These are phyloP conservation scores for Agonum fuliginosum DNA, from an alignment of 2,888 invertebrate genomes.

Conservation along the genomic window DNA sequence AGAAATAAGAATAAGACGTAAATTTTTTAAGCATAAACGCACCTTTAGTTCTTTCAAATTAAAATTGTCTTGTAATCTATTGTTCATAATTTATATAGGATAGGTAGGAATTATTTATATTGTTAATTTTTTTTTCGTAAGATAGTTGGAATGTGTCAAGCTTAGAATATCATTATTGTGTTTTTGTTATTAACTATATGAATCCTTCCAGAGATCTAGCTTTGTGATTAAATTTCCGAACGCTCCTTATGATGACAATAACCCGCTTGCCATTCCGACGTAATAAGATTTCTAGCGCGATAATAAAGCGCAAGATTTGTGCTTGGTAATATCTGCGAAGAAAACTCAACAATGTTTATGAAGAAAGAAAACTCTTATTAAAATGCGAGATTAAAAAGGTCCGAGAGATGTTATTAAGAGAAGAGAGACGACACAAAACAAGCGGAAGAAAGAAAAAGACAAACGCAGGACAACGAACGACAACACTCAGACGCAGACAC, in stretches of 20 bases:
- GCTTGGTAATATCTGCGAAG: slow-evolving; percentile 23
- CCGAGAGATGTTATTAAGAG: slow-evolving; percentile 52
- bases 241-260: slow-evolving; percentile 29
- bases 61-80: no score
- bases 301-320: slow-evolving; percentile 39
- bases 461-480: slow-evolving; percentile 40
- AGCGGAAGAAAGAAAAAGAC: slow-evolving; percentile 38
- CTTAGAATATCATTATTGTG: background rate
- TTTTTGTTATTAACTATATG: no score
- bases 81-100: no score
- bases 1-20: no score
- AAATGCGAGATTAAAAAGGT: slow-evolving; percentile 56
- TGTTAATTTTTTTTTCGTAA: no score
- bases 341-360: slow-evolving; percentile 48
- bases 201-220: no score
- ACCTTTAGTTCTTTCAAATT: no score
- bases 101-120: no score
- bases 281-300: slow-evolving; percentile 28
- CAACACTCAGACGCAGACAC: slow-evolving; percentile 19
- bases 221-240: background rate
- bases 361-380: slow-evolving; percentile 55
- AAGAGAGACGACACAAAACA: slow-evolving; percentile 45
- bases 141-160: no score
- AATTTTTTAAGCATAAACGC: no score
- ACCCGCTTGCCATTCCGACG: no score